Percentiles rank a stretch among this genome's conserved stretches.
Evolutionary conservation across 2,113 vertebrate species (phyloP).

Genomic region (Pedetes capensis): DNA sequence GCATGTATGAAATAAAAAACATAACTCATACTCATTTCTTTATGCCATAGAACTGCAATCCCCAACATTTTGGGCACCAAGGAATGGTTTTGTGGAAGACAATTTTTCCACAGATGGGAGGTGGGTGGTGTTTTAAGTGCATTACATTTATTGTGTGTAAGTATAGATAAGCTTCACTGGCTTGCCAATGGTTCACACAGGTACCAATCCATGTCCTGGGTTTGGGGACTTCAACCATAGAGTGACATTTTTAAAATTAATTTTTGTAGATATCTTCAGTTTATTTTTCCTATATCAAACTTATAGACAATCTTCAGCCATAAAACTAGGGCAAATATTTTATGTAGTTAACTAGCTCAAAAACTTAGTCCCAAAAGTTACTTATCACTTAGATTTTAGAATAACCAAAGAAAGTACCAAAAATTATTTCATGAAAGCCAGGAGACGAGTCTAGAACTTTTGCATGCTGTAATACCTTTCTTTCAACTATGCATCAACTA

Average conservation of each 20-base stretch:
- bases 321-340: neutral
- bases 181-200: too few species aligned
- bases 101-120: too few species aligned
- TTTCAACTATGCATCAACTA: neutral
- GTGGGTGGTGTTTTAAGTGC: too few species aligned
- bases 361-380: neutral
- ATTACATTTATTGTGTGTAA: too few species aligned
- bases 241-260: neutral
- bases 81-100: too few species aligned
- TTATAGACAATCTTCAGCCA: neutral
- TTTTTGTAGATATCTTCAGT: neutral
- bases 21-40: neutral
- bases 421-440: neutral
- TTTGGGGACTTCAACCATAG: too few species aligned
- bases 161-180: too few species aligned
- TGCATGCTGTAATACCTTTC: neutral
- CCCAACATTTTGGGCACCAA: too few species aligned
- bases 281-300: neutral
- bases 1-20: neutral
- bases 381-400: neutral
- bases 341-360: neutral
- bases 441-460: neutral
- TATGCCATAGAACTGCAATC: neutral
- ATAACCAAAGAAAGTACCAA: neutral
- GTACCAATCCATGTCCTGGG: too few species aligned